A percentile compares a stretch with the other conserved stretches of the same genome.
phyloP scores from a whole-genome alignment of 2,888 invertebrate species.

The Nezara viridula region DNA sequence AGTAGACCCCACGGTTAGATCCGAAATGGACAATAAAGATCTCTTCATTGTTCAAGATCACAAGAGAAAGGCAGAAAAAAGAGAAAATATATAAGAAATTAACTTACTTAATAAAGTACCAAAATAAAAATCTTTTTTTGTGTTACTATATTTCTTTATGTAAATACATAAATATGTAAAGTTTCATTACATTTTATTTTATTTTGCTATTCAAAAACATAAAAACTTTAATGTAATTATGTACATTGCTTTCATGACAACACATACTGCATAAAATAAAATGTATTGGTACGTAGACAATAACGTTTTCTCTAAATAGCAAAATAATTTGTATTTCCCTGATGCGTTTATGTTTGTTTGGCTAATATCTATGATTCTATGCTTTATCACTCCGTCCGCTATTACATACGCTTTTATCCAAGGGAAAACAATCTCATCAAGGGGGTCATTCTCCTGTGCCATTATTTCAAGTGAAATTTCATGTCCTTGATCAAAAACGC shows the following conservation, averaged over 20 bases:
- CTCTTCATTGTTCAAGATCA: no score
- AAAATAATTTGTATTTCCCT: constrained; percentile 28
- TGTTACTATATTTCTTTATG: no score
- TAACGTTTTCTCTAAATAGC: constrained; percentile 33
- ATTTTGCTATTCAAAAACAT: neutral
- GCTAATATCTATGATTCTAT: constrained; percentile 21
- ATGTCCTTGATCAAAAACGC: constrained; percentile 26
- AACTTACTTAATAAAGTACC: no score
- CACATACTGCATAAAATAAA: neutral
- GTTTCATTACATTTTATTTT: neutral
- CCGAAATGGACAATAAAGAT: no score
- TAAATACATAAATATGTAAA: neutral
- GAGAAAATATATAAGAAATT: no score
- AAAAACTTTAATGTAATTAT: constrained; percentile 18
- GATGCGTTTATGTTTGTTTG: constrained; percentile 28
- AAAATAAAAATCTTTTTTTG: no score
- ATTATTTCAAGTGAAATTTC: constrained; percentile 39
- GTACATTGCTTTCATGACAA: constrained; percentile 21
- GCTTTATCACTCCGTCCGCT: constrained; percentile 20
- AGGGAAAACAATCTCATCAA: neutral
- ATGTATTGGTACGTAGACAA: constrained; percentile 2
- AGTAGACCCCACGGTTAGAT: no score
- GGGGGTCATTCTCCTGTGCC: constrained; percentile 12
- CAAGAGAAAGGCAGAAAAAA: no score
- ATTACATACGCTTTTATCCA: constrained; percentile 27